These are phyloP conservation scores for Hylaeus anthracinus DNA, from an alignment of 1,140 invertebrate genomes.

Conservation along the genomic window DNA sequence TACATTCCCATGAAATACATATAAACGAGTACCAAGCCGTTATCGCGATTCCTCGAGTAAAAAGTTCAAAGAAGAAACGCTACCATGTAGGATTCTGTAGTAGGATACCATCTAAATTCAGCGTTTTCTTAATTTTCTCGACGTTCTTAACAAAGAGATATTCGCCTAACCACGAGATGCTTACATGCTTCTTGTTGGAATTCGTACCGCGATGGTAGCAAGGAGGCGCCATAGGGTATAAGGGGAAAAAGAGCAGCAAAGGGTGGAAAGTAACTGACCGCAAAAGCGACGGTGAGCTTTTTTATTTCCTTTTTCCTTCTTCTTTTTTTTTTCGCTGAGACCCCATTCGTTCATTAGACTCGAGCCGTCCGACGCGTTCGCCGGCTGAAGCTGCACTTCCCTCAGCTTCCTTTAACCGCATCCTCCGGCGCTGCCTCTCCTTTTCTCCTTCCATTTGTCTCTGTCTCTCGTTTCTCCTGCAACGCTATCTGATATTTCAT, in stretches of 20 bases:
- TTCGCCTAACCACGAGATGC: conserved; percentile 3
- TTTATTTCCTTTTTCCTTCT: conserved; percentile 51
- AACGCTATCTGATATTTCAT: conserved; percentile 18
- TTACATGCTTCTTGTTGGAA: conserved; percentile 13
- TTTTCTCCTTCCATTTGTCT: neutral
- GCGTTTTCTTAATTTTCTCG: neutral
- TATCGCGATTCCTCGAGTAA: neutral
- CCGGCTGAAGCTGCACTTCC: conserved; percentile 22
- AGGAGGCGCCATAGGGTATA: neutral
- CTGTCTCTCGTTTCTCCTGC: conserved; percentile 14
- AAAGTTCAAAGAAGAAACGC: neutral
- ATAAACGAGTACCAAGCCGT: neutral
- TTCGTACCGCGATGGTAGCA: neutral
- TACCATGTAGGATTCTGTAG: too few relatives aligned
- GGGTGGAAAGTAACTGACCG: conserved; percentile 65
- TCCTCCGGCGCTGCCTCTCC: neutral
- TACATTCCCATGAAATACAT: too few relatives aligned
- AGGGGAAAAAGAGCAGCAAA: conserved; percentile 28
- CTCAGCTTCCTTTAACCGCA: conserved; percentile 38
- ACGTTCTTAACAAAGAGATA: conserved; percentile 60
- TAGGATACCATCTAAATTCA: neutral
- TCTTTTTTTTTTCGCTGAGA: conserved; percentile 39
- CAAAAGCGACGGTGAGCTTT: conserved; percentile 65
- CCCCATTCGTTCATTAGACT: conserved; percentile 70
- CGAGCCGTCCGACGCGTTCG: conserved; percentile 49